Evolutionary conservation across 1,140 invertebrate genomes (phyloP).

Genomic region (Ooceraea biroi): DNA sequence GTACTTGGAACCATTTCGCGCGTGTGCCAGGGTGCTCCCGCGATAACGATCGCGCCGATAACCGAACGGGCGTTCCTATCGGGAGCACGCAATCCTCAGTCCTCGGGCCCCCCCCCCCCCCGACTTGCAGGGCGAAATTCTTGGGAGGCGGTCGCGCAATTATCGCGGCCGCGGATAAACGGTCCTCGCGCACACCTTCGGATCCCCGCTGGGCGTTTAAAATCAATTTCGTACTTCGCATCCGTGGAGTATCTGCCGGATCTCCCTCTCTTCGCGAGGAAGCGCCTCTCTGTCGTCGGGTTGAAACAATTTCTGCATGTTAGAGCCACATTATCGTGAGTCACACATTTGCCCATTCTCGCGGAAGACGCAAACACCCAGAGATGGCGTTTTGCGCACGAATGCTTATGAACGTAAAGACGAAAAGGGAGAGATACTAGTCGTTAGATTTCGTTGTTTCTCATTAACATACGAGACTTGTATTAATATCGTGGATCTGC

Average conservation of each 20-base stretch:
- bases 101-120: no score
- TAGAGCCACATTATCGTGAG: constrained; percentile 15
- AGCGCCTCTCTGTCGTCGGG: constrained; percentile 40
- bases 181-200: background rate
- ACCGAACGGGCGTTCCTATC: constrained; percentile 12
- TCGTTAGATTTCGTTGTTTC: background rate
- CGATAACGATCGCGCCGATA: constrained; percentile 46
- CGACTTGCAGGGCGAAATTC: constrained; percentile 20
- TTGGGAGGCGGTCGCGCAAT: constrained; percentile 19
- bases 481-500: background rate
- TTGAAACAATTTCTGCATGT: constrained; percentile 23
- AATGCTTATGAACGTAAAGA: background rate
- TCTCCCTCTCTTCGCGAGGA: background rate
- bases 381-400: background rate
- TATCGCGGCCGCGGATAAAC: constrained; percentile 25
- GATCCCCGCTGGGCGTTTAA: constrained; percentile 48
- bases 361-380: background rate
- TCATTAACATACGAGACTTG: background rate
- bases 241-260: constrained; percentile 19
- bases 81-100: constrained; percentile 27
- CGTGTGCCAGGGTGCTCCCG: constrained; percentile 4
- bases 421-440: background rate
- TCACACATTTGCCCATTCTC: background rate
- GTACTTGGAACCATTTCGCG: constrained; percentile 28
- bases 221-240: constrained; percentile 52